These are phyloP conservation scores for Celastrina argiolus DNA, from an alignment of 2,888 invertebrate species.

Conservation along the genomic window DNA sequence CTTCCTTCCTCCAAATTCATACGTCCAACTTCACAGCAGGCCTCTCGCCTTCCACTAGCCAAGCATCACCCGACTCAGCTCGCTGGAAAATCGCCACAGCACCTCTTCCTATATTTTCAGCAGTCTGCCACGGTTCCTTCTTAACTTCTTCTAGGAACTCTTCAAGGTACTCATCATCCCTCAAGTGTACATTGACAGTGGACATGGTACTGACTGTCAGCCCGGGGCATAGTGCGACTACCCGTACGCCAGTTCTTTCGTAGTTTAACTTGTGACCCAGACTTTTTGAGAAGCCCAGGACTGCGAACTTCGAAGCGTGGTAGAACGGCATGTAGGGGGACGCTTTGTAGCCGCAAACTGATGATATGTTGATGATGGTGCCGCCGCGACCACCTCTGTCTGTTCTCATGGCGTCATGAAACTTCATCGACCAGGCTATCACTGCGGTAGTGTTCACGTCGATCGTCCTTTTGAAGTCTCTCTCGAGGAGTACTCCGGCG, in stretches of 20 bases:
- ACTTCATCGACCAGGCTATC: slow-evolving; percentile 60
- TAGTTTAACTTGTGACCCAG: slow-evolving; percentile 55
- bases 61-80: slow-evolving; percentile 62
- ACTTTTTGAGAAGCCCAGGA: slow-evolving; percentile 63
- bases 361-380: slow-evolving; percentile 78
- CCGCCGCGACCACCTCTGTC: slow-evolving; percentile 76
- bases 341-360: slow-evolving; percentile 71
- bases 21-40: slow-evolving; percentile 30
- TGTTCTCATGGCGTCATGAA: slow-evolving; percentile 72
- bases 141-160: slow-evolving; percentile 30
- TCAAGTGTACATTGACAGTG: slow-evolving; percentile 26
- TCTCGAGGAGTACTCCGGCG: slow-evolving; percentile 47
- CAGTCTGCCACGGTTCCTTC: slow-evolving; percentile 36
- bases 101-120: slow-evolving; percentile 38
- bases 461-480: slow-evolving; percentile 36
- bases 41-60: slow-evolving; percentile 35
- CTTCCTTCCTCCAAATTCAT: no score
- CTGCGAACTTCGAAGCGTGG: slow-evolving; percentile 74
- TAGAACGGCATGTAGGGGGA: slow-evolving; percentile 71
- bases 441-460: slow-evolving; percentile 46
- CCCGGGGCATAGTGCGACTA: slow-evolving; percentile 41
- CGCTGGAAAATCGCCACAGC: slow-evolving; percentile 40
- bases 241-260: slow-evolving; percentile 59
- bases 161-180: slow-evolving; percentile 28
- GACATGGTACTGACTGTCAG: slow-evolving; percentile 44